Evolutionary conservation across 2,888 invertebrate genomes (phyloP).

Genomic region (Archips crataeganus): DNA sequence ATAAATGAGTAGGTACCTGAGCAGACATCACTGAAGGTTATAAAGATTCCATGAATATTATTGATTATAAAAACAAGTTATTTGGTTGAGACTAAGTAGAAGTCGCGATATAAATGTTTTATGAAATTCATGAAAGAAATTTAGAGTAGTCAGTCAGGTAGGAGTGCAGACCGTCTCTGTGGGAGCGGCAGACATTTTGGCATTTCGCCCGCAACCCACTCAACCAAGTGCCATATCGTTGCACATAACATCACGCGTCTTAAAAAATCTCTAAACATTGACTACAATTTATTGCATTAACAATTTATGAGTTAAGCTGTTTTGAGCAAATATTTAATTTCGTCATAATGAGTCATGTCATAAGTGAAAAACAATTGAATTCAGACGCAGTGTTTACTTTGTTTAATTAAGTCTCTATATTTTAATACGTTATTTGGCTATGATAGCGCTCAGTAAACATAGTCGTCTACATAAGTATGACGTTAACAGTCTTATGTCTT

Average conservation of each 20-base stretch:
- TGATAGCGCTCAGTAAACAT: not conserved
- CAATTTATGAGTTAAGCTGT: slow-evolving; percentile 16
- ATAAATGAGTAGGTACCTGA: slow-evolving; percentile 16
- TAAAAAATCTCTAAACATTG: slow-evolving; percentile 17
- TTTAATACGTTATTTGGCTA: slow-evolving; percentile 5
- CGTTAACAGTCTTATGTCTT: not conserved
- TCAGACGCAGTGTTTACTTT: not conserved
- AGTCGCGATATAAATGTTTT: slow-evolving; percentile 9
- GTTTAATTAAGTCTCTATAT: slow-evolving; percentile 11
- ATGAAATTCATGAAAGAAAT: slow-evolving; percentile 31
- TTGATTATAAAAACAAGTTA: slow-evolving; percentile 11
- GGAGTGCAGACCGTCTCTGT: slow-evolving; percentile 20
- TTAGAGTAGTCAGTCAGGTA: slow-evolving; percentile 26
- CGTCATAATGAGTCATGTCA: slow-evolving; percentile 19
- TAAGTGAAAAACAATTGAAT: slow-evolving; percentile 19
- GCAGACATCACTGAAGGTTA: slow-evolving; percentile 11
- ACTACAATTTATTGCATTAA: slow-evolving; percentile 16
- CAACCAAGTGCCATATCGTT: slow-evolving; percentile 17
- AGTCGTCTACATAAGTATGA: not conserved
- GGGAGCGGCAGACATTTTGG: slow-evolving; percentile 39
- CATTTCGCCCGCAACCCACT: slow-evolving; percentile 36
- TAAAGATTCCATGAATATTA: slow-evolving; percentile 19
- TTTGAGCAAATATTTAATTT: slow-evolving; percentile 22
- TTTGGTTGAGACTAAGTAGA: slow-evolving; percentile 8
- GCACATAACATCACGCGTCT: slow-evolving; percentile 15